Evolutionary conservation across 1,140 invertebrate species (phyloP).

Genomic region (Mizuhopecten yessoensis): DNA sequence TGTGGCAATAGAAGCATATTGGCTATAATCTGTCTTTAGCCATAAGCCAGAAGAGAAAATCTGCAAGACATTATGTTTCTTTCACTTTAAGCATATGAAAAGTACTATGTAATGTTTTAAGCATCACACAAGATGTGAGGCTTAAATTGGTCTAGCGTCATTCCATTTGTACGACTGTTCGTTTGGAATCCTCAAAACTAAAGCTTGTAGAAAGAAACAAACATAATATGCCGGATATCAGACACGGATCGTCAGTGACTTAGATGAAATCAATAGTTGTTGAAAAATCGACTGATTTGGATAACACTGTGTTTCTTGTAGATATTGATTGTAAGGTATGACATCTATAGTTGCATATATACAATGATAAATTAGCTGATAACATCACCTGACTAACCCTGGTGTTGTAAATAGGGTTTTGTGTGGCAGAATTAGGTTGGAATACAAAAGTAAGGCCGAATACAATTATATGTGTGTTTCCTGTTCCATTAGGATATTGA

Average conservation of each 20-base stretch:
- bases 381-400: background rate
- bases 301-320: background rate
- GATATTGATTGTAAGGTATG: background rate
- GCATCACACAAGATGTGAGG: background rate
- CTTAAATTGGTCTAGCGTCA: background rate
- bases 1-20: constrained; percentile 1
- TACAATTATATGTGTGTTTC: too few relatives aligned
- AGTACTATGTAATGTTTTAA: background rate
- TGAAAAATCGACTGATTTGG: background rate
- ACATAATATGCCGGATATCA: background rate
- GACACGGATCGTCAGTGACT: background rate
- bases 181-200: background rate
- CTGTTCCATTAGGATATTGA: too few relatives aligned
- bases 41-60: background rate
- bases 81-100: background rate
- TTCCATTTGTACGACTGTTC: background rate
- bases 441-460: too few relatives aligned
- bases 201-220: background rate
- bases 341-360: background rate
- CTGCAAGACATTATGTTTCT: background rate
- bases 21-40: background rate
- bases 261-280: constrained; percentile 14
- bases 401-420: background rate
- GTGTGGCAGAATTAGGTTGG: background rate
- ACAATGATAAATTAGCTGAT: background rate